A percentile compares a stretch with the other conserved stretches of the same genome.
These are phyloP conservation scores for Alectoris magna DNA, from an alignment of 2,797 vertebrate genomes.

Conservation along the genomic window DNA sequence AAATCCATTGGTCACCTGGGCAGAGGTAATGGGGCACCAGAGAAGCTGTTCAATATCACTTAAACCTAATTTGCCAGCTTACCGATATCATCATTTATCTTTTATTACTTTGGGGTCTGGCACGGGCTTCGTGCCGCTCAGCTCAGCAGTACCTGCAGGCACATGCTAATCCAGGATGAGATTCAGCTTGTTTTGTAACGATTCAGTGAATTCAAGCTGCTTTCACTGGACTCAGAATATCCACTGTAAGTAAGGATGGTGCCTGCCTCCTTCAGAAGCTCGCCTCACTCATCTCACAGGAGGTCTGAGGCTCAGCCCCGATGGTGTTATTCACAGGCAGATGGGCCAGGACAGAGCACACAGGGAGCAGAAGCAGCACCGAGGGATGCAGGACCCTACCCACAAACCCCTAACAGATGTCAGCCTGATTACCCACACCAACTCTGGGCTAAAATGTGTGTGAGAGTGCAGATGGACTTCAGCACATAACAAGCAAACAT, in stretches of 20 bases:
- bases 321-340: background rate
- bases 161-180: background rate
- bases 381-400: background rate
- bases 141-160: background rate
- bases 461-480: background rate
- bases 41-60: background rate
- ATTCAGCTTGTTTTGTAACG: background rate
- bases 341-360: background rate
- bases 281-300: slow-evolving; percentile 2
- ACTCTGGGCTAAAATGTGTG: background rate
- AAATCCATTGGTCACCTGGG: background rate
- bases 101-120: background rate
- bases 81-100: background rate
- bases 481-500: background rate
- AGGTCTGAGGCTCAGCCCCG: background rate
- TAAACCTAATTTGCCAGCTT: background rate
- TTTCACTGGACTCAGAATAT: background rate
- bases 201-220: background rate
- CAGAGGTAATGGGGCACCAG: background rate
- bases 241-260: background rate
- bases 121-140: background rate
- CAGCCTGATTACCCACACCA: background rate
- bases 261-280: slow-evolving; percentile 28
- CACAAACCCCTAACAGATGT: fast-evolving
- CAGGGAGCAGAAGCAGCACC: background rate